These are phyloP conservation scores for Mactra quadrangularis DNA, from an alignment of 1,140 invertebrate species.

Conservation along the genomic window DNA sequence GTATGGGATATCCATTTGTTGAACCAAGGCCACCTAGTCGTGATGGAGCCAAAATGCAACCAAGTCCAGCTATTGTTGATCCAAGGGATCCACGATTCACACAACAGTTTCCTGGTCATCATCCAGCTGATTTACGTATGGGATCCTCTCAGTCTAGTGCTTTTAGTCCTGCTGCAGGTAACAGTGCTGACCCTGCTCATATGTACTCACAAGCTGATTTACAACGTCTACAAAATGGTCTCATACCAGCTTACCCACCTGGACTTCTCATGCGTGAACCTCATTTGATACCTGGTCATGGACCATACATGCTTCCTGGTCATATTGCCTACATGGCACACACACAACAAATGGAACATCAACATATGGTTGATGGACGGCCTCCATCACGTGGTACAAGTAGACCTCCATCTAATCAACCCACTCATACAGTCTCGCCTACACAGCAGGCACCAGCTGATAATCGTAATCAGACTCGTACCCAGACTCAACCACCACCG, in stretches of 20 bases:
- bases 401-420: conserved; percentile 39
- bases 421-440: conserved; percentile 52
- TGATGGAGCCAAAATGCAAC: conserved; percentile 46
- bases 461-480: conserved; percentile 8
- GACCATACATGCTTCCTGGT: conserved; percentile 48
- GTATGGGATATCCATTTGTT: conserved; percentile 58
- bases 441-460: conserved; percentile 29
- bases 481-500: not conserved
- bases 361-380: conserved; percentile 62
- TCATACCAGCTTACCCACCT: conserved; percentile 63
- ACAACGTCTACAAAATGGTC: conserved; percentile 60
- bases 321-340: conserved; percentile 51
- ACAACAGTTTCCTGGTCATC: conserved; percentile 54
- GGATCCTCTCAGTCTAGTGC: conserved; percentile 64
- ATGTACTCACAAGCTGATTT: conserved; percentile 67
- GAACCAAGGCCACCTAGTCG: conserved; percentile 59
- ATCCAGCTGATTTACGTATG: conserved; percentile 59
- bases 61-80: conserved; percentile 56
- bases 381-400: conserved; percentile 61
- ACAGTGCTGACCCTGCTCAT: conserved; percentile 59
- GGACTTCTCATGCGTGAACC: conserved; percentile 58
- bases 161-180: conserved; percentile 64
- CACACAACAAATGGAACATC: conserved; percentile 43
- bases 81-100: conserved; percentile 54
- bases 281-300: conserved; percentile 64